These are phyloP conservation scores for Leptosomus discolor DNA, from an alignment of 2,113 vertebrate species.

Conservation along the genomic window DNA sequence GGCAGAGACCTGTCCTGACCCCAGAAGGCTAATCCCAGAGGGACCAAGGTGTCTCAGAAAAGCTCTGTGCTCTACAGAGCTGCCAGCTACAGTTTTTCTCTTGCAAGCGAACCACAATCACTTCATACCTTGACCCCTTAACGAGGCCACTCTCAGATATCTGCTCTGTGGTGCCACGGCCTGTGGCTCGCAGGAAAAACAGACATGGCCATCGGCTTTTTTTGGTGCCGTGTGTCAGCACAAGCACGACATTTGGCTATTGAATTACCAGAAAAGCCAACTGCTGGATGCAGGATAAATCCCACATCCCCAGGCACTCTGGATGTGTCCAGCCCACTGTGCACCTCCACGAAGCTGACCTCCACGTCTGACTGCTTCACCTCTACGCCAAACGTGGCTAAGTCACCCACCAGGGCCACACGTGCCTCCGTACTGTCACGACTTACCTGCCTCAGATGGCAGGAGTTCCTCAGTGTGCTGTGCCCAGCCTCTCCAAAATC, in stretches of 20 bases:
- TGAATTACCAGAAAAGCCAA: background rate
- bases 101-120: background rate
- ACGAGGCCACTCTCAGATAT: background rate
- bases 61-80: background rate
- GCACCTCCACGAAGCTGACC: background rate
- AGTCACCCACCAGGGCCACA: background rate
- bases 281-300: background rate
- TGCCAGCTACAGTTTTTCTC: background rate
- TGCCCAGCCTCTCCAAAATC: background rate
- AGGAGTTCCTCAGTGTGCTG: accelerated
- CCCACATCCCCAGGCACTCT: background rate
- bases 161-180: background rate
- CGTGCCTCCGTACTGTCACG: background rate
- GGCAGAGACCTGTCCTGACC: background rate
- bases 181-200: background rate
- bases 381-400: accelerated
- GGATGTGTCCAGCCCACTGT: background rate
- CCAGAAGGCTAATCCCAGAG: background rate
- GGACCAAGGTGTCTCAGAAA: background rate
- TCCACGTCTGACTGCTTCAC: background rate
- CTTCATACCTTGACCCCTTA: background rate
- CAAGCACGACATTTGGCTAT: background rate
- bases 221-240: background rate
- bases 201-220: accelerated
- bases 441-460: background rate